phyloP scores from a whole-genome alignment of 2,888 invertebrate species.

The Ectemnius cavifrons region DNA sequence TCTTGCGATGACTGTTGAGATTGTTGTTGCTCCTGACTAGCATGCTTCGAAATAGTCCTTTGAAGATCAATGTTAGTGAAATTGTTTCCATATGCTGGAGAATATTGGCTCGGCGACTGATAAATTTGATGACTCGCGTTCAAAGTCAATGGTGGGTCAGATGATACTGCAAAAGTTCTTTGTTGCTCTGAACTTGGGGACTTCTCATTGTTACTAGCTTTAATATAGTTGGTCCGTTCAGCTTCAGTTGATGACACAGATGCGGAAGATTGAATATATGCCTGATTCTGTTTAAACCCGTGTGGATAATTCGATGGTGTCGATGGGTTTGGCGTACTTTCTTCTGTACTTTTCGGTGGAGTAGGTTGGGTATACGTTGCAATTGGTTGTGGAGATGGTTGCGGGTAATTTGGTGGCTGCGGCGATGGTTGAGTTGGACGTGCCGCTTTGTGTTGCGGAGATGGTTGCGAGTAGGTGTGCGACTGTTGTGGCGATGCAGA shows the following conservation, averaged over 20 bases:
- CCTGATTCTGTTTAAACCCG: conserved; percentile 63
- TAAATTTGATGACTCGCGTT: conserved; percentile 69
- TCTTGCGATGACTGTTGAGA: conserved; percentile 62
- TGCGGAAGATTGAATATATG: conserved; percentile 56
- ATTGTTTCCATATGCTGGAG: conserved; percentile 67
- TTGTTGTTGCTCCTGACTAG: conserved; percentile 56
- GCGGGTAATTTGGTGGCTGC: conserved; percentile 74
- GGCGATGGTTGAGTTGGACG: conserved; percentile 49
- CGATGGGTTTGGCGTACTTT: conserved; percentile 51
- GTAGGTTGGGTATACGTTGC: conserved; percentile 66
- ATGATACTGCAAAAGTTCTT: conserved; percentile 48
- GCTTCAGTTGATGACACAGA: conserved; percentile 54
- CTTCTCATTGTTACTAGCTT: conserved; percentile 59
- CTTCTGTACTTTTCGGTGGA: conserved; percentile 57
- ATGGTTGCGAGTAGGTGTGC: conserved; percentile 70
- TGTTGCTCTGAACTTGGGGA: conserved; percentile 58
- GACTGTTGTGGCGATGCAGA: conserved; percentile 77
- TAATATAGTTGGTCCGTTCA: conserved; percentile 66
- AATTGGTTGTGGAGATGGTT: conserved; percentile 75
- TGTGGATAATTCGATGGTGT: conserved; percentile 60
- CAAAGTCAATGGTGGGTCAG: conserved; percentile 62
- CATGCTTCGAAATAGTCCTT: conserved; percentile 58
- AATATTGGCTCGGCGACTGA: conserved; percentile 67
- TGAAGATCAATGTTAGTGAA: conserved; percentile 66
- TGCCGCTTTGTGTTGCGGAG: conserved; percentile 70